phyloP scores from a whole-genome alignment of 2,888 invertebrate genomes.

The Diaphora mendica region DNA sequence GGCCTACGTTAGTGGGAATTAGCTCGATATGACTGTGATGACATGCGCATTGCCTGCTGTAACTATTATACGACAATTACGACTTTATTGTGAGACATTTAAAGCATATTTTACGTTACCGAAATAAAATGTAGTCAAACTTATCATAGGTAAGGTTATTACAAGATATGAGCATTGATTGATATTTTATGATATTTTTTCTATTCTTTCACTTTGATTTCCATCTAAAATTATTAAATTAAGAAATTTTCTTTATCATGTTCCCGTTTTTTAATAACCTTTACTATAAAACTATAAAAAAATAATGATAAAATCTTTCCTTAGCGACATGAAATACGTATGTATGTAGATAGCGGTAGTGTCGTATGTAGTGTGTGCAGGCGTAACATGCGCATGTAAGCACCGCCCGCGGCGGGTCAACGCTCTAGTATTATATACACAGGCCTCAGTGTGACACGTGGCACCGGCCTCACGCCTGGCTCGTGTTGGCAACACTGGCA shows the following conservation, averaged over 20 bases:
- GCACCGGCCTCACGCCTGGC: slow-evolving; percentile 14
- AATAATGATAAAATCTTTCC: background rate
- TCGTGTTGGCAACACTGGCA: slow-evolving; percentile 11
- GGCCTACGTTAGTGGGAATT: slow-evolving; percentile 36
- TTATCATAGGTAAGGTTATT: background rate
- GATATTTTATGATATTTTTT: background rate
- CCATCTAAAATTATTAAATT: background rate
- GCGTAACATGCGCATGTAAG: slow-evolving; percentile 21
- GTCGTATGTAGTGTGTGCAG: slow-evolving; percentile 14
- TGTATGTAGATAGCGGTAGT: background rate
- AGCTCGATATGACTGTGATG: slow-evolving; percentile 52
- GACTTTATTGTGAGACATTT: slow-evolving; percentile 2
- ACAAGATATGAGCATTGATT: background rate
- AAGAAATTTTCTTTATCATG: background rate
- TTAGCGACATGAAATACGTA: background rate
- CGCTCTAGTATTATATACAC: slow-evolving; percentile 58
- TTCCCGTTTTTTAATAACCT: background rate
- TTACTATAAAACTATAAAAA: background rate
- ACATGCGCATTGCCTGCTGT: slow-evolving; percentile 21
- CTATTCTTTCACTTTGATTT: background rate
- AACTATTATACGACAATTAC: slow-evolving; percentile 17
- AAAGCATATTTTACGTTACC: background rate
- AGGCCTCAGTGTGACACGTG: slow-evolving; percentile 33
- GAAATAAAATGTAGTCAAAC: background rate
- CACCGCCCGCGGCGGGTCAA: slow-evolving; percentile 43